These are phyloP conservation scores for Masticophis lateralis DNA, from an alignment of 2,797 vertebrate genomes.

Conservation along the genomic window DNA sequence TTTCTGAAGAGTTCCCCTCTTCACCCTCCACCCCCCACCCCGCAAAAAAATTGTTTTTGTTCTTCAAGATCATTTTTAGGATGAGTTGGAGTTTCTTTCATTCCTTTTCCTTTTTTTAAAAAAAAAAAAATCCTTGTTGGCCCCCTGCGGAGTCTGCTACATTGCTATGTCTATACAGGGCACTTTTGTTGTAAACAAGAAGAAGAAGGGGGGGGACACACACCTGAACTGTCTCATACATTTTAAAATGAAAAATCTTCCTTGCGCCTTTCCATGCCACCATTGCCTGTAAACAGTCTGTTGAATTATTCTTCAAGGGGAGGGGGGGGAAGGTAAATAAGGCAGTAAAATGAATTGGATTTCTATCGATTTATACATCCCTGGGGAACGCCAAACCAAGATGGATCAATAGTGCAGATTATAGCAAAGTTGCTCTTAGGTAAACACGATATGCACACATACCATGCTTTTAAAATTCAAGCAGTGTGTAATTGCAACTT, in stretches of 20 bases:
- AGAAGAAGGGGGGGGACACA: not conserved
- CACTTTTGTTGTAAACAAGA: not conserved
- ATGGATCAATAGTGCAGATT: not conserved
- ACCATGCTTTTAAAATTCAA: not conserved
- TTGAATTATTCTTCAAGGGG: not conserved
- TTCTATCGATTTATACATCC: not conserved
- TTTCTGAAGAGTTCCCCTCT: not conserved
- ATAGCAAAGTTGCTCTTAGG: not conserved
- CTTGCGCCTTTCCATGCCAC: not conserved
- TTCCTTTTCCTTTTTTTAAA: not conserved
- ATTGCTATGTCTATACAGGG: not conserved
- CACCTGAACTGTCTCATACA: not conserved
- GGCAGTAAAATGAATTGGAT: not conserved
- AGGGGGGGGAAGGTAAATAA: not conserved
- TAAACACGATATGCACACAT: not conserved
- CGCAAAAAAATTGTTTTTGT: not conserved
- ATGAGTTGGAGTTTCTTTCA: not conserved
- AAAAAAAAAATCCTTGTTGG: not conserved
- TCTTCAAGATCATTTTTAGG: not conserved
- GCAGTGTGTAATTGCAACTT: not conserved
- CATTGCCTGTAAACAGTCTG: not conserved
- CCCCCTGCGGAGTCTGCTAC: not conserved
- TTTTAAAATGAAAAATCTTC: not conserved
- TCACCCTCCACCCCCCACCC: rapidly evolving
- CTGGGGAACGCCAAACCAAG: not conserved